phyloP scores from a whole-genome alignment of 2,888 invertebrate species.

The Dinocampus coccinellae region DNA sequence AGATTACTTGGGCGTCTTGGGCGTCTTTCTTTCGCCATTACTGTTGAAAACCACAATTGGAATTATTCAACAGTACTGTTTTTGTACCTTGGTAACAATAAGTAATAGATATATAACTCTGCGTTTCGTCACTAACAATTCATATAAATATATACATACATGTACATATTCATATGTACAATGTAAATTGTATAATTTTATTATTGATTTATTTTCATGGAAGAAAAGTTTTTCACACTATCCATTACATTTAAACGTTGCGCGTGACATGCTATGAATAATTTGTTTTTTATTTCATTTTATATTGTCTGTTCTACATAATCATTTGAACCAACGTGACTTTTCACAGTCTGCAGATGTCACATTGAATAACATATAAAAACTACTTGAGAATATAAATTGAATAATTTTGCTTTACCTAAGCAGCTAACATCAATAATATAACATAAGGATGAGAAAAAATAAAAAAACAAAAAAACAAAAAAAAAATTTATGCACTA shows the following conservation, averaged over 20 bases:
- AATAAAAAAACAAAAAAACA: too few relatives aligned
- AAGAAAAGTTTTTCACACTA: too few relatives aligned
- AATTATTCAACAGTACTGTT: slow-evolving; percentile 11
- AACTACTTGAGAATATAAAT: background rate
- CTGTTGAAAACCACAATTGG: background rate
- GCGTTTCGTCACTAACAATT: background rate
- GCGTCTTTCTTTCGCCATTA: background rate
- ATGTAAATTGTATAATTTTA: too few relatives aligned
- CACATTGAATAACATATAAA: background rate
- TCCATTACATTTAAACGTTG: too few relatives aligned
- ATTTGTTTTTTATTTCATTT: background rate
- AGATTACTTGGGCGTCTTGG: slow-evolving; percentile 16
- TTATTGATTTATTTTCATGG: too few relatives aligned
- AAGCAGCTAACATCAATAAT: background rate
- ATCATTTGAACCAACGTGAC: background rate
- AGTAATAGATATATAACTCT: background rate
- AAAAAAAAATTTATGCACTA: background rate
- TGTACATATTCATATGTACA: too few relatives aligned
- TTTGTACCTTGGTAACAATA: background rate
- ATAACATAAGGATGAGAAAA: background rate
- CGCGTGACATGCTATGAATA: background rate
- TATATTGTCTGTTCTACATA: background rate
- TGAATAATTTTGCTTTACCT: background rate
- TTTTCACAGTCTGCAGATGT: background rate
- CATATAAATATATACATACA: background rate